phyloP scores from a whole-genome alignment of 2,797 vertebrate species.

The Xenentodon cancila region DNA sequence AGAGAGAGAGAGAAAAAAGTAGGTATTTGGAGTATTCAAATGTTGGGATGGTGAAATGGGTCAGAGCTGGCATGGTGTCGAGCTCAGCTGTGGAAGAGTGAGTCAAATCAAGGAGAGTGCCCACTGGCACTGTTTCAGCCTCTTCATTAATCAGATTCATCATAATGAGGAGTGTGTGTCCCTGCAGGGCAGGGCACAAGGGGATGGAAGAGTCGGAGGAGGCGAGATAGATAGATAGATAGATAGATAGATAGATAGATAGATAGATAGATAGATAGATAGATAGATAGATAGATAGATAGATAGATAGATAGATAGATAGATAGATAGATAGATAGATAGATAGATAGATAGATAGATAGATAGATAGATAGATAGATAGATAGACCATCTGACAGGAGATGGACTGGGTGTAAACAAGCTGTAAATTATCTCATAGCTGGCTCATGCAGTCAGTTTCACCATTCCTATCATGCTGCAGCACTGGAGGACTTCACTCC shows the following conservation, averaged over 20 bases:
- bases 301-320: constrained; percentile 5
- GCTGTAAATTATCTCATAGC: constrained; percentile 51
- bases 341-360: constrained; percentile 10
- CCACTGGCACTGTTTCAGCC: constrained; percentile 68
- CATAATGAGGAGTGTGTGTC: constrained; percentile 36
- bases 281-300: constrained; percentile 4
- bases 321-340: constrained; percentile 2
- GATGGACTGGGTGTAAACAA: constrained; percentile 40
- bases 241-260: constrained; percentile 19
- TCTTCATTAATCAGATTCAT: constrained; percentile 72
- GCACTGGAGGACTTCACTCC: constrained; percentile 49
- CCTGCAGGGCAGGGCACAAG: constrained; percentile 2
- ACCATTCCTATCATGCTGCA: constrained; percentile 48
- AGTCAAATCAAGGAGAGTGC: constrained; percentile 71
- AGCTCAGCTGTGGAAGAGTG: constrained; percentile 57
- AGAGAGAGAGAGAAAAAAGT: background rate
- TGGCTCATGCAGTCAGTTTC: constrained; percentile 32
- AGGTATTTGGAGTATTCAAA: constrained; percentile 28
- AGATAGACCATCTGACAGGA: background rate
- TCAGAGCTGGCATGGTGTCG: constrained; percentile 33
- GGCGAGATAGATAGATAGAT: background rate
- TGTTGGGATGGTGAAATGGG: constrained; percentile 34
- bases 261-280: constrained; percentile 3
- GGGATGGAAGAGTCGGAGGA: background rate
- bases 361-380: too few relatives aligned